Evolutionary conservation across 2,888 invertebrate genomes (phyloP), one percentile per base, ranked within the genome.

Genomic region (Mycalesis mineus): DNA sequence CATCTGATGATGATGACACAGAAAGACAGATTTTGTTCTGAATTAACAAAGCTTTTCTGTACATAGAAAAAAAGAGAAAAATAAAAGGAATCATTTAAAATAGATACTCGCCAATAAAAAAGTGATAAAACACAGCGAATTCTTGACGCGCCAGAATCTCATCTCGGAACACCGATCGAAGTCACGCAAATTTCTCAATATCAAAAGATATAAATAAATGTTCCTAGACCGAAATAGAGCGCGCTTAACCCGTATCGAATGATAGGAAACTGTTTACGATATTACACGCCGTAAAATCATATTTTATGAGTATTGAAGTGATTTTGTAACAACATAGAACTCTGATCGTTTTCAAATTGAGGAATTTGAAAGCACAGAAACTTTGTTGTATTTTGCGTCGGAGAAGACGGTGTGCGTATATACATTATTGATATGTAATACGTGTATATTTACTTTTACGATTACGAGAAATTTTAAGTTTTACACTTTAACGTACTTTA

Each of bases 301-400:
- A 71, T 75, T 78, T 81, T 79, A 78, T 74, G 64, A 71, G 69
- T 69, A 73, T 77, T 65, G 69, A 66, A 74, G 71, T 64, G 50
- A 44, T 58, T 63, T 56, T 31, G 31, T 29, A 39, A 22, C 8
- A 13, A 40, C 15, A 7, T 29, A 7, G 29, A 8, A 50, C 31
- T 40, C 40, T 51, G 40, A 40, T 50, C 13, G 50, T 28, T 51
- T 40, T 41, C 40, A 9, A 49, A 47, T 45, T 47, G 33, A 47
- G 47, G 31, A 33, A 47, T 55, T 57, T 53, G 22, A n/a, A 31
- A 39, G 11, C 28, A 29, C 15, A n/a, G 36, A 45, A 29, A 45
- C 13, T 14, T n/a, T 47, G 47, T 47, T 47, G 47, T 29, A 15
- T 28, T 28, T 49, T 13, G 31, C 3, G 29, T 29, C 7, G n/a